Evolutionary conservation across 2,113 vertebrate genomes (phyloP).

Genomic region (Epinephelus cyanopodus): DNA sequence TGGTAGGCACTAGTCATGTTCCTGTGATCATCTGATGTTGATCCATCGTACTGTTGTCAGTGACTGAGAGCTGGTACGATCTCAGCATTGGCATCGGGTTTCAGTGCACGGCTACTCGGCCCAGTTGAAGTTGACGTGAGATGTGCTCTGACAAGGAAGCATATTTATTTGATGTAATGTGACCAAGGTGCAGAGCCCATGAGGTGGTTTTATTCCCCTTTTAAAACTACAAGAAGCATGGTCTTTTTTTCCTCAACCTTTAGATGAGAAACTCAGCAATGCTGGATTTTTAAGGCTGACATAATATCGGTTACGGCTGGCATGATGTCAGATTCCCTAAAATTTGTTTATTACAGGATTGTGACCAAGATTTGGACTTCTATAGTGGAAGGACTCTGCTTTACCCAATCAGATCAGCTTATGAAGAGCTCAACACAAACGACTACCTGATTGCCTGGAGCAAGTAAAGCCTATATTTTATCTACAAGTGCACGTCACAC

Average conservation of each 20-base stretch:
- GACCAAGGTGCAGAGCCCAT: conserved; percentile 5
- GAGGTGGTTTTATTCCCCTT: neutral
- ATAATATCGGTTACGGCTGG: neutral
- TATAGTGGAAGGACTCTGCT: no score
- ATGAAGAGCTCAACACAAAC: no score
- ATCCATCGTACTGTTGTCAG: neutral
- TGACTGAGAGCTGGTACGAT: neutral
- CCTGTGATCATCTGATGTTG: neutral
- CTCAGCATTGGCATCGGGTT: conserved; percentile 1
- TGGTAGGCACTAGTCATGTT: conserved; percentile 2
- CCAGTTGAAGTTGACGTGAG: neutral
- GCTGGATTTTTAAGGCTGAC: neutral
- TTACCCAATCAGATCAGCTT: no score
- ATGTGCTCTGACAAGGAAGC: conserved; percentile 44
- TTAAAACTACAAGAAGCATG: neutral
- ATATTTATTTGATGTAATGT: conserved; percentile 43
- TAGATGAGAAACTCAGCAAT: neutral
- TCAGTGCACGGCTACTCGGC: neutral
- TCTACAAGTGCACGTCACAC: no score
- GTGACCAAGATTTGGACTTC: no score
- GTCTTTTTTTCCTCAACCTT: neutral
- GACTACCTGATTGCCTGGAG: no score
- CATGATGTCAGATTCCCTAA: no score
- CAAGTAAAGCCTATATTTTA: no score
- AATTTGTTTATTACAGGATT: no score